Conservation (phyloP, 2,888 invertebrate species). For the Leucania comma region DNA sequence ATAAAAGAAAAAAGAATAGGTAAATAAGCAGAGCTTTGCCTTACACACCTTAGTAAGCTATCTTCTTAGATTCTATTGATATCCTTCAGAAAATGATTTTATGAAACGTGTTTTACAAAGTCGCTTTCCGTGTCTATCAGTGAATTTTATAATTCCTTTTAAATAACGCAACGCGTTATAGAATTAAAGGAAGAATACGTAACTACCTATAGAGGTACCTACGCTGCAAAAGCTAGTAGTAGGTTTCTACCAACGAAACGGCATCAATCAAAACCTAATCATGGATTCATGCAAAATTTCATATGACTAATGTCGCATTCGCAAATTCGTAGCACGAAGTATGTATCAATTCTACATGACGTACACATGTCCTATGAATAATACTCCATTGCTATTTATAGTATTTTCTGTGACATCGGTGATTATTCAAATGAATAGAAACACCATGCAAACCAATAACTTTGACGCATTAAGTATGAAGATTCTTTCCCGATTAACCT, state of each 20-base stretch:
- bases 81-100: too few species aligned
- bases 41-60: neutral
- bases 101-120: too few species aligned
- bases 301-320: slow-evolving; percentile 14
- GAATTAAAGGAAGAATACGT: too few species aligned
- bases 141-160: too few species aligned
- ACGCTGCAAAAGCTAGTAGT: neutral
- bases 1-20: too few species aligned
- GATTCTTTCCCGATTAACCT: neutral
- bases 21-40: too few species aligned
- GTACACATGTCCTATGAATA: slow-evolving; percentile 22
- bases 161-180: too few species aligned
- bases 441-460: neutral
- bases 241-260: neutral
- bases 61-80: too few species aligned
- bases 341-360: slow-evolving; percentile 17
- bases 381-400: slow-evolving; percentile 21
- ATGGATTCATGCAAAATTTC: slow-evolving; percentile 15
- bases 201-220: too few species aligned
- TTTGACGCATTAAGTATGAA: neutral
- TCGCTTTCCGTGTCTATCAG: too few species aligned
- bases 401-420: neutral
- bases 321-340: slow-evolving; percentile 38
- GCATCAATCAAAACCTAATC: slow-evolving; percentile 27
- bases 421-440: neutral